Conservation (phyloP, 2,888 invertebrate genomes). For the Drosophila nr. medialis region DNA sequence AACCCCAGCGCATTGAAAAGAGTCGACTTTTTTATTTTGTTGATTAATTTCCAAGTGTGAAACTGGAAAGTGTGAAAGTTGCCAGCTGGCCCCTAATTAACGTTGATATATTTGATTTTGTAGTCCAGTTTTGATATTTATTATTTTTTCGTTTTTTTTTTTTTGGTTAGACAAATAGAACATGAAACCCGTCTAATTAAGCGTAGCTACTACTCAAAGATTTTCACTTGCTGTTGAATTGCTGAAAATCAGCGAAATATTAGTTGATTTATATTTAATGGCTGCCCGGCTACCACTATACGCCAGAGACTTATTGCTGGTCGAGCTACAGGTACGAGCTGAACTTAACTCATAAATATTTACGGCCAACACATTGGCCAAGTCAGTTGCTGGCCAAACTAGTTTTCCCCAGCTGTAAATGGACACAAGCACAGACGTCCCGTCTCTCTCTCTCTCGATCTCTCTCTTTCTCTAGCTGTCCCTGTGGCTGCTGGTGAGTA, state of each 20-base stretch:
- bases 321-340: constrained; percentile 24
- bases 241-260: constrained; percentile 69
- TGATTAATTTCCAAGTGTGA: constrained; percentile 71
- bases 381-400: constrained; percentile 58
- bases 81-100: constrained; percentile 60
- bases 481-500: constrained; percentile 25
- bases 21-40: constrained; percentile 19
- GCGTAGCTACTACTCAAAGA: constrained; percentile 24
- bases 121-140: constrained; percentile 32
- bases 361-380: constrained; percentile 62
- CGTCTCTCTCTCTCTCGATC: constrained; percentile 7
- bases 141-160: constrained; percentile 6
- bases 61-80: constrained; percentile 78
- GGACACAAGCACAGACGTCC: constrained; percentile 33
- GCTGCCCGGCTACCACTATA: constrained; percentile 50
- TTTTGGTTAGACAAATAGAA: constrained; percentile 59
- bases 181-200: constrained; percentile 66
- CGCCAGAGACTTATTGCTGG: constrained; percentile 48
- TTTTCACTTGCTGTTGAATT: constrained; percentile 57
- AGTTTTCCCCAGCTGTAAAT: constrained; percentile 62
- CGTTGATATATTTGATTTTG: constrained; percentile 64
- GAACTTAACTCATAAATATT: constrained; percentile 67
- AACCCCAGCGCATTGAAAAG: constrained; percentile 6
- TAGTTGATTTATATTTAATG: constrained; percentile 63
- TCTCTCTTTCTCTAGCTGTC: constrained; percentile 3